A percentile compares a stretch with the other conserved stretches of the same genome.
phyloP scores from a whole-genome alignment of 2,888 invertebrate species.

The Arrhopalites spinosus region DNA sequence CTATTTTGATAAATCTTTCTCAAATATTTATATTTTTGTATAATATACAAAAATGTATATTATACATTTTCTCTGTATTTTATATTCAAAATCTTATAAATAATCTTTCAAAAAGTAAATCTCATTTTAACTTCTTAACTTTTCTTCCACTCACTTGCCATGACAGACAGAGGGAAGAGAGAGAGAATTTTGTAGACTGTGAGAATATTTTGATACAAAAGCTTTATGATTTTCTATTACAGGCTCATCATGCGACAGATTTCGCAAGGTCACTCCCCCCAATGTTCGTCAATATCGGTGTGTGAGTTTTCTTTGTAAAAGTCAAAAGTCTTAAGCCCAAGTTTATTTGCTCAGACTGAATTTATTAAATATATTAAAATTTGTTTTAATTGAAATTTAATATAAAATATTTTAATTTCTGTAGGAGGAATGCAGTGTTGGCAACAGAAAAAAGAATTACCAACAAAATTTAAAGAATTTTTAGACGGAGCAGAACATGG shows the following conservation, averaged over 20 bases:
- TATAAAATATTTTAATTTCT: conserved; percentile 38
- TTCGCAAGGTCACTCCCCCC: conserved; percentile 52
- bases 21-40: background rate
- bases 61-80: no score
- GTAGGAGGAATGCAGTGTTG: conserved; percentile 53
- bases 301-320: no score
- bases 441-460: conserved; percentile 42
- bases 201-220: no score
- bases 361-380: no score
- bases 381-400: no score
- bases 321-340: no score
- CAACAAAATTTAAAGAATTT: conserved; percentile 41
- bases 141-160: no score
- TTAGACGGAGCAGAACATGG: conserved; percentile 49
- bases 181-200: no score
- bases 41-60: background rate
- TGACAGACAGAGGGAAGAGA: no score
- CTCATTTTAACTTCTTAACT: no score
- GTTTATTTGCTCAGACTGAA: no score
- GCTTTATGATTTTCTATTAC: background rate
- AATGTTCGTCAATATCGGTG: conserved; percentile 32
- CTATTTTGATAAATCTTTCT: no score
- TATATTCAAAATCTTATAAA: background rate
- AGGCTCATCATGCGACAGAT: conserved; percentile 47
- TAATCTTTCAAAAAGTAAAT: background rate